Conservation (phyloP, 2,113 vertebrate species). For the Oxyruncus cristatus region DNA sequence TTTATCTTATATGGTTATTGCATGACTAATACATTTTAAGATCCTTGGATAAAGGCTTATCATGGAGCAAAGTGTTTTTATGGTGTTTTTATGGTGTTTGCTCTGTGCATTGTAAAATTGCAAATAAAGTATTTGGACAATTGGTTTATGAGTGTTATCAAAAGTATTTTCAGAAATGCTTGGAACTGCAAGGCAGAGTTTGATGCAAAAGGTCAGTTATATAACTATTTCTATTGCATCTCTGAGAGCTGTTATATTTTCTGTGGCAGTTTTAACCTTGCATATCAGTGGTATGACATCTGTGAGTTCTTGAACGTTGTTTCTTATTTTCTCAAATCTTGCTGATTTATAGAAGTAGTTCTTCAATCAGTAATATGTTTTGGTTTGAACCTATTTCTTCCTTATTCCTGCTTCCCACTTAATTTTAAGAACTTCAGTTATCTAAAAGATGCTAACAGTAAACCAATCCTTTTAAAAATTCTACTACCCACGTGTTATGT, state of each 20-base stretch:
- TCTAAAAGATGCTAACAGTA: neutral
- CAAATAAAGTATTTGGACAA: neutral
- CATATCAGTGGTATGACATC: neutral
- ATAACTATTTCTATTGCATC: neutral
- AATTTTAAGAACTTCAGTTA: neutral
- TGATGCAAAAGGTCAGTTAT: neutral
- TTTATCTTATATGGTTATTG: neutral
- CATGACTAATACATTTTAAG: neutral
- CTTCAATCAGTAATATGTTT: neutral
- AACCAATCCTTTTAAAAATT: conserved; percentile 10
- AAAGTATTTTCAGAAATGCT: neutral
- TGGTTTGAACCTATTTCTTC: neutral
- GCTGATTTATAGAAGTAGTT: conserved; percentile 18
- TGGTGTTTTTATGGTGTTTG: neutral
- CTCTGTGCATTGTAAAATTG: neutral
- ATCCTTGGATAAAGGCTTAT: neutral
- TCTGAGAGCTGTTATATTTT: neutral
- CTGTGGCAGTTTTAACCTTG: neutral
- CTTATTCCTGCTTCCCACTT: neutral
- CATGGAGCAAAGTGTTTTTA: neutral
- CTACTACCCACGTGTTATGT: neutral
- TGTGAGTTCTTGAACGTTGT: neutral
- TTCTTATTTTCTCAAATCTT: conserved; percentile 23
- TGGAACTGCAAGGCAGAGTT: neutral
- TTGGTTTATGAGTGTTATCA: neutral